Conservation (phyloP, 2,797 vertebrate species). For the Acomys russatus region DNA sequence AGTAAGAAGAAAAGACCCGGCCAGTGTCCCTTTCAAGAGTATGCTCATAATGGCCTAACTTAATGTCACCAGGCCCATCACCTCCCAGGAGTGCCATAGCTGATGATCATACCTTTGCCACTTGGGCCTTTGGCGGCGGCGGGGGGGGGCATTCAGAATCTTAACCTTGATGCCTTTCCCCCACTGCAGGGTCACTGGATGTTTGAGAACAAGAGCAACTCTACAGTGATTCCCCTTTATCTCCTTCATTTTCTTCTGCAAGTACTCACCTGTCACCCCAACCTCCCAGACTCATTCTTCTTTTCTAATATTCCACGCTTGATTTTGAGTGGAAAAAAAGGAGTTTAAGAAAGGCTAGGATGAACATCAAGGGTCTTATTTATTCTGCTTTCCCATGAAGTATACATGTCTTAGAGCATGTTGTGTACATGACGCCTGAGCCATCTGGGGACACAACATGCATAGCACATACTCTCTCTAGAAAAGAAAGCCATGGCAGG, state of each 20-base stretch:
- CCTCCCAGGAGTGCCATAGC: not conserved
- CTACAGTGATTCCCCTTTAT: not conserved
- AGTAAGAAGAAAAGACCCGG: not conserved
- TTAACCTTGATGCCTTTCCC: not conserved
- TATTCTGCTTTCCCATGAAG: not conserved
- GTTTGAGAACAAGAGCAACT: not conserved
- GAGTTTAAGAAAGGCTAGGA: no score
- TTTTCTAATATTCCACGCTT: not conserved
- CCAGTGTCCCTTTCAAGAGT: not conserved
- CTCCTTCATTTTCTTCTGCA: not conserved
- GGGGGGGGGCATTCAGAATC: no score
- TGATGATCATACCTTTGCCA: not conserved
- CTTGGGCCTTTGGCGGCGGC: not conserved
- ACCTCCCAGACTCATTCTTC: not conserved
- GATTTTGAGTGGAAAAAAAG: not conserved
- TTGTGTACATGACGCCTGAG: fast-evolving
- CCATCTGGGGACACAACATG: not conserved
- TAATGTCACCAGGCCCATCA: not conserved
- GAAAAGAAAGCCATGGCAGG: not conserved
- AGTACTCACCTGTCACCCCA: not conserved
- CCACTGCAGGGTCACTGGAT: not conserved
- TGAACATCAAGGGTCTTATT: not conserved
- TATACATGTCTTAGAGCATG: not conserved
- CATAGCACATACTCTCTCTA: not conserved
- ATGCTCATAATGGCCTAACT: not conserved